phyloP scores from a whole-genome alignment of 2,113 vertebrate genomes.

The Paracanthobrama guichenoti region DNA sequence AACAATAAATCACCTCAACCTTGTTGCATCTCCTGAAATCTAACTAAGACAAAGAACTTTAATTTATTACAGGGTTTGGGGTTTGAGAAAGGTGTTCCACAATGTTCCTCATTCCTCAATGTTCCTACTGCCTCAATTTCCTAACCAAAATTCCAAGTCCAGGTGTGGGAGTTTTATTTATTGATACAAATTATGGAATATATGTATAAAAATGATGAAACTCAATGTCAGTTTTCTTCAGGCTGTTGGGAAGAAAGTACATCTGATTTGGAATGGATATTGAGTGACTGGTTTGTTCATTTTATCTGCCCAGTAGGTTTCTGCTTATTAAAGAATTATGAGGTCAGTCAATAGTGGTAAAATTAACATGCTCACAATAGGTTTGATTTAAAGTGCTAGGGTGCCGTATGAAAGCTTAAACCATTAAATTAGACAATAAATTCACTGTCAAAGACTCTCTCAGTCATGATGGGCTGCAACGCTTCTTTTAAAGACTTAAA shows the following conservation, averaged over 20 bases:
- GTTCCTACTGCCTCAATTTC: neutral
- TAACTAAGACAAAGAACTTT: constrained; percentile 24
- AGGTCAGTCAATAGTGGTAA: constrained; percentile 22
- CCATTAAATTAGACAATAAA: constrained; percentile 4
- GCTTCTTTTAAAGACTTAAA: neutral
- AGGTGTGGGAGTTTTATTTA: neutral
- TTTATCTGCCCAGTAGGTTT: constrained; percentile 16
- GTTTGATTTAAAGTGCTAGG: constrained; percentile 9
- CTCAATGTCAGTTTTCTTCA: constrained; percentile 8
- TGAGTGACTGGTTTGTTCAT: neutral
- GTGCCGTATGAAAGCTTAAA: neutral
- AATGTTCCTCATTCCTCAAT: too few species aligned
- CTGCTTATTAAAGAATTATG: constrained; percentile 27
- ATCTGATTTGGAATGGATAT: constrained; percentile 33
- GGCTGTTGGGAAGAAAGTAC: constrained; percentile 3
- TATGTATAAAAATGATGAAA: constrained; percentile 3
- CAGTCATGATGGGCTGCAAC: neutral
- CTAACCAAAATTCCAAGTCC: neutral
- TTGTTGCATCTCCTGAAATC: constrained; percentile 31
- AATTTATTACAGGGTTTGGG: neutral
- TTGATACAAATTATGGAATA: constrained; percentile 11
- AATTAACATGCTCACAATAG: neutral
- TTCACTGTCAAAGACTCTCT: constrained; percentile 22
- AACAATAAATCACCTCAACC: constrained; percentile 56
- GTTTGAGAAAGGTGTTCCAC: neutral